Base-by-base conservation (phyloP, 1,140 invertebrate genomes). In the Trinorchestia longiramus region DNA sequence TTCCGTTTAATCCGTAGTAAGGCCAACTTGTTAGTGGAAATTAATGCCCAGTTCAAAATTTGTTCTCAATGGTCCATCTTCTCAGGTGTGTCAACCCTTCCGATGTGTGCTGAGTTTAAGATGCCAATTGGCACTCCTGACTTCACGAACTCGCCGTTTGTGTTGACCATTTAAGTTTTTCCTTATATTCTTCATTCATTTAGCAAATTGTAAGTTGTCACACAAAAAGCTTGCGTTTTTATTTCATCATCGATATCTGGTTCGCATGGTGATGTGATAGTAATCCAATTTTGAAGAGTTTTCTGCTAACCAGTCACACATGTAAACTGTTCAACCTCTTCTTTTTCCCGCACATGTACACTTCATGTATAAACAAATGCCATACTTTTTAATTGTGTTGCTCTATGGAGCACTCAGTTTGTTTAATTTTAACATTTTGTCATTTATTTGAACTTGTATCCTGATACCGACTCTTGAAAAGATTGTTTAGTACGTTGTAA, bases 31-130 rank as follows among this genome's bases (percentile, higher is more conserved):
- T 90, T 42, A 15, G 15, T 90, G 28, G 4, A 42, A 42, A 42
- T 90, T 41, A 28, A 11, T 43, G 88, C 88, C n/a, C 43, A 90
- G n/a, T 43, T 90, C 3, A 41, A 4, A 19, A 90, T 42, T 90
- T 42, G 4, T 43, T 4, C 36, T 90, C 41, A 43, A 42, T 94
- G 92, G 92, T 94, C 92, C 43, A 94, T 94, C 92, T 47, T 47
- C 40, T 94, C 92, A 94, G 92, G 92, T 94, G 43, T 94, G 92
- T 47, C 92, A 94, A 94, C 92, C 92, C 92, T 94, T 45, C 44
- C 92, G 92, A 44, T 47, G 8, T 94, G 43, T 94, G 40, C 40
- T 45, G 44, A 43, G 92, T 94, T 94, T 8, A 47, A 45, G 92
- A 43, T 40, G 43, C 36, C 41, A 94, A 47, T 94, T 94, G 92